These are phyloP conservation scores for Schizaphis graminum DNA, from an alignment of 2,888 invertebrate genomes.

Conservation along the genomic window DNA sequence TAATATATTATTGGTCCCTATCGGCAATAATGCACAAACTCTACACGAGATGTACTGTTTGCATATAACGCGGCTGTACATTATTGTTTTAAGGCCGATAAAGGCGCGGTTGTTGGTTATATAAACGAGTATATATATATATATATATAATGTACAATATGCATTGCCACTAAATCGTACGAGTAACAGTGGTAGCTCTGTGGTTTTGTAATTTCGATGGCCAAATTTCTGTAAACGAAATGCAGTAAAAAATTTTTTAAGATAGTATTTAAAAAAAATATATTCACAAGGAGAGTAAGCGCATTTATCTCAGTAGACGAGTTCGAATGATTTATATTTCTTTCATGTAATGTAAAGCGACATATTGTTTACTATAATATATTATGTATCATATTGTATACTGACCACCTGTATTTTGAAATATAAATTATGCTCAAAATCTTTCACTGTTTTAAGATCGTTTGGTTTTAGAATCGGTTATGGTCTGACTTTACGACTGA, in stretches of 20 bases:
- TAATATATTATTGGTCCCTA: conserved; percentile 9
- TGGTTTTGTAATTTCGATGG: background rate
- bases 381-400: background rate
- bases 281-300: background rate
- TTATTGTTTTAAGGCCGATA: background rate
- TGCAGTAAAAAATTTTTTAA: background rate
- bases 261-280: too few relatives aligned
- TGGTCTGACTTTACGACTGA: background rate
- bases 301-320: background rate
- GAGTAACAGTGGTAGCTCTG: background rate
- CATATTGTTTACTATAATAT: background rate
- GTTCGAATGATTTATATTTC: background rate
- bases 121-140: background rate
- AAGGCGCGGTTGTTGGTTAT: background rate
- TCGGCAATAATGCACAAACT: background rate
- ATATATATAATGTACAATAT: background rate
- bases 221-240: background rate
- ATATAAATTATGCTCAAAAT: background rate
- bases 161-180: background rate
- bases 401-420: background rate
- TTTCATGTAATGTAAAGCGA: background rate
- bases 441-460: background rate
- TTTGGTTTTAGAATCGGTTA: background rate
- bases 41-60: background rate
- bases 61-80: background rate